Base-by-base conservation (phyloP, 1,140 invertebrate genomes). In the Bradynema listronoti region DNA sequence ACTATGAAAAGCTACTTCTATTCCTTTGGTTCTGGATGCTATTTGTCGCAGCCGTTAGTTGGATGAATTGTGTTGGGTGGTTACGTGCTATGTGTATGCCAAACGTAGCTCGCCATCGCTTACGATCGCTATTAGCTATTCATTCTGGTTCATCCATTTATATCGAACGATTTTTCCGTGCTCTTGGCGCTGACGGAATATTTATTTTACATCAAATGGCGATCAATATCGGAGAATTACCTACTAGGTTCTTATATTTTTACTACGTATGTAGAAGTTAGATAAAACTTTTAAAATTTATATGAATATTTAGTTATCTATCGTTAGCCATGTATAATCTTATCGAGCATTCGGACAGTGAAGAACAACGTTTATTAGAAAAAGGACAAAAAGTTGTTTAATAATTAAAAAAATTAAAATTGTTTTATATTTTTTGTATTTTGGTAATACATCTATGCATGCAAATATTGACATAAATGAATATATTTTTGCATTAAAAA, bases 21-120 rank as follows among this genome's bases (percentile, higher is more conserved):
- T 80, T 79, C 58, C 56, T 79, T 19, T 79, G 77, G 77, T 79
- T 79, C 61, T 79, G 78, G 78, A 74, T 79, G 54, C 61, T 77
- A 14, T 80, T 79, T 62, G 69, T 79, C 11, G 52, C 71, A 4
- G 34, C 69, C 6, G 67, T 78, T 9, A 73, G 68, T 45, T 65
- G 64, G 33, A 25, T 56, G 0, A 77, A 75, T 52, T 70, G 43
- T 25, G n/a, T 66, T 16, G 57, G 33, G 32, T 78, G 75, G 75
- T 6, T 69, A 14, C 39, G 51, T 29, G 49, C 49, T 14, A 34
- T 67, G 36, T 73, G 59, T 39, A 36, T 65, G 4, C 68, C 56
- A 6, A 27, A 62, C n/a, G 50, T 59, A 3, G 56, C 71, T 19
- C 36, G 47, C 16, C 5, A 27, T 19, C 32, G 46, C 25, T 51